Base-by-base conservation (phyloP, 2,888 invertebrate species). In the Orchesella flavescens region DNA sequence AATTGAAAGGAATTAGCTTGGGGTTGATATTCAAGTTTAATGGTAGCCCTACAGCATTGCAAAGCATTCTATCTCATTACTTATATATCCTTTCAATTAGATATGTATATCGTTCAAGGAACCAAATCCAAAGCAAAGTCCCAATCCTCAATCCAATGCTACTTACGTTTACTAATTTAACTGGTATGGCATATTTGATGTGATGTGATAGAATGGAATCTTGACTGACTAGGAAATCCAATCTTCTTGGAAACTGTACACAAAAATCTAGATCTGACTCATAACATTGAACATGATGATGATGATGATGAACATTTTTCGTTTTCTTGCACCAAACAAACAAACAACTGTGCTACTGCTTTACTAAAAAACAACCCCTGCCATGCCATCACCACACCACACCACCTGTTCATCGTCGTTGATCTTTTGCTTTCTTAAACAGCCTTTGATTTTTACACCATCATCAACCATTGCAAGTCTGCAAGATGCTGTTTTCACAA, bases 341-440 rank as follows among this genome's bases (percentile, higher is more conserved):
- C 66, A 66, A 77, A 75, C 66, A 77, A 34, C 34, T 34, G 34
- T 4, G 34, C 34, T 34, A 34, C 34, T 34, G 61, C 61, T 23
- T 61, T 21, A 15, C 61, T 61, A 46, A 24, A 23, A 53, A 13
- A 23, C 15, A 19, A 44, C 61, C 23, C 74, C 49, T 61, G 44
- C 61, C n/a, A n/a, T 59, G 63, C 65, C 61, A 65, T 66, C 65
- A 49, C 34, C 5, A 15, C 19, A 57, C 77, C 23, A 17, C 69
- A 71, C 78, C 78, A 78, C 78, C 78, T 78, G 78, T 78, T 78
- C 78, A 71, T 78, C 34, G 2, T 34, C 69, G 78, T 78, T 78
- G 69, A 71, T 78, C 34, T 34, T 34, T 34, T 34, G 34, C 34
- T 34, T 34, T 34, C 34, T 34, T 34, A 34, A 34, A 34, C 34